A percentile compares a stretch with the other conserved stretches of the same genome.
Conservation (phyloP, 2,888 invertebrate species). For the Bugula neritina region DNA sequence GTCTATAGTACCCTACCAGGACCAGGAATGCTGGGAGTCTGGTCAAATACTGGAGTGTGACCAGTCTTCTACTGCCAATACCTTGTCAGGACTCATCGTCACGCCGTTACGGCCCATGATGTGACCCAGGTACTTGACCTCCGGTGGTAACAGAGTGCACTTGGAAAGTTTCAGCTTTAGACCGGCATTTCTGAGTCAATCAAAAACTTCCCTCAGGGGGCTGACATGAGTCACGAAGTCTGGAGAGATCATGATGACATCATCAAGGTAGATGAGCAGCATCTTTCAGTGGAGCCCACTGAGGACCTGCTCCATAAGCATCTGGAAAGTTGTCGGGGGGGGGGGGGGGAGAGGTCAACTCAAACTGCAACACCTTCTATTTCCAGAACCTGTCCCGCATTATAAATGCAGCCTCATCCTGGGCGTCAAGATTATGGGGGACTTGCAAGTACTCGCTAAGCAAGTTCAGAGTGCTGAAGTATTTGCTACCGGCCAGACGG, state of each 20-base stretch:
- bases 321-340: conserved; percentile 31
- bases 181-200: conserved; percentile 31
- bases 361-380: too few relatives aligned
- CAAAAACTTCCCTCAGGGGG: conserved; percentile 31
- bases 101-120: conserved; percentile 27
- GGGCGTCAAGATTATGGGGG: conserved; percentile 30
- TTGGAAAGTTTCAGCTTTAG: too few relatives aligned
- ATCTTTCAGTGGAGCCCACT: conserved; percentile 27
- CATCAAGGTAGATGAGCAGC: conserved; percentile 33
- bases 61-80: not conserved
- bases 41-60: not conserved
- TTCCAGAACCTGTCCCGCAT: too few relatives aligned
- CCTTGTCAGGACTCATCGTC: conserved; percentile 26
- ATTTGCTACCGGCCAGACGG: conserved; percentile 31
- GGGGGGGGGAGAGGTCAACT: conserved; percentile 4
- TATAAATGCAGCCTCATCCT: too few relatives aligned
- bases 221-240: too few relatives aligned
- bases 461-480: conserved; percentile 33
- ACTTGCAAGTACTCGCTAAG: conserved; percentile 35
- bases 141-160: conserved; percentile 29
- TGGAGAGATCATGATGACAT: conserved; percentile 32
- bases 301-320: conserved; percentile 32
- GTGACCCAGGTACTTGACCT: conserved; percentile 27
- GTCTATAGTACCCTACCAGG: too few relatives aligned
- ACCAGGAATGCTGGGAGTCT: not conserved